Base-by-base conservation (phyloP, 2,797 vertebrate genomes). In the Enteromius fasciolatus region DNA sequence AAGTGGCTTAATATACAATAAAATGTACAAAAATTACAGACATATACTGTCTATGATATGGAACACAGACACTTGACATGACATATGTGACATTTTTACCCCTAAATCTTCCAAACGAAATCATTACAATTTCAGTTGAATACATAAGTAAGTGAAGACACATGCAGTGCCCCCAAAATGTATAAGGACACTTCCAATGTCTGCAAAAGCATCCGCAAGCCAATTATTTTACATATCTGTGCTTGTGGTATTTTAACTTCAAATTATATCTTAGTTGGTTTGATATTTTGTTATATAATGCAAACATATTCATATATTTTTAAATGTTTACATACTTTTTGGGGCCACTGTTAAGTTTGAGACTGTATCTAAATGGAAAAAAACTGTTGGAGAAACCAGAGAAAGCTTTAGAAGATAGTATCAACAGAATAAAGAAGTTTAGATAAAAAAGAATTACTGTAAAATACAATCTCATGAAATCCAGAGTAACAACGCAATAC, bases 381-480 rank as follows among this genome's bases (percentile, higher is more conserved):
- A 63, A 54, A 33, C 18, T 12, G 28, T 28, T 41, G 23, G 14
- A 61, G 31, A 28, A 76, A 61, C 18, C 5, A 9, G 20, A 10
- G 4, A 69, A 52, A 69, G 41, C 36, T 41, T 20, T 68, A n/a
- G 28, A 64, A 41, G 33, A 75, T 70, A 64, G 44, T 18, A 12
- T 46, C 50, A 78, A 74, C 5, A 10, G 77, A 83, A 33, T 68
- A 28, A 74, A 89, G 57, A 78, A 74, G 57, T 75, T 39, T 33
- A 52, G 50, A 64, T 46, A 59, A 46, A 70, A 78, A 36, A 46
- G 17, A 3, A 84, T 1, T 66, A n/a, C n/a, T n/a, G n/a, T n/a
- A 23, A 59, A 70, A 76, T 33, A 50, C 44, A 66, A 57, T 14
- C 50, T 57, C 11, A 31, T 33, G 5, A 84, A 68, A 64, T 64